Conservation (phyloP, 2,113 vertebrate species). For the Phylloscopus trochilus region DNA sequence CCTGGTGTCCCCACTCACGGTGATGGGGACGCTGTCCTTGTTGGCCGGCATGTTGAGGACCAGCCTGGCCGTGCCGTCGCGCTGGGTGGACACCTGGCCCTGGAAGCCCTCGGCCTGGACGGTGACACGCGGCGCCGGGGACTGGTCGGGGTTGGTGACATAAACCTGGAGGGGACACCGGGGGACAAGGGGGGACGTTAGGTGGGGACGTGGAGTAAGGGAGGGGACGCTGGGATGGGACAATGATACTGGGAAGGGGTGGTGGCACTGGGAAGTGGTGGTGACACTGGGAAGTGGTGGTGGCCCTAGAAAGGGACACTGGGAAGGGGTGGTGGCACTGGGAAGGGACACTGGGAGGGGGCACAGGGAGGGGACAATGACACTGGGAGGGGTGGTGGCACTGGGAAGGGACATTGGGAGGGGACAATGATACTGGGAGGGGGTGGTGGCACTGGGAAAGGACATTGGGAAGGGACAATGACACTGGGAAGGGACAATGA, state of each 20-base stretch:
- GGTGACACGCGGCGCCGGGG: constrained; percentile 60
- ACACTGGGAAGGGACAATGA: no score
- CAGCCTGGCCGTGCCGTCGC: constrained; percentile 59
- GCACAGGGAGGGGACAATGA: no score
- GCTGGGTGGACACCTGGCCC: background rate
- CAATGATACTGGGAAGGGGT: background rate
- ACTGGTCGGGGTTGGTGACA: constrained; percentile 80
- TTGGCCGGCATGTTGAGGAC: constrained; percentile 74
- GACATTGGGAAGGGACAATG: no score
- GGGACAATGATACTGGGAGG: no score
- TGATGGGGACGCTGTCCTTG: background rate
- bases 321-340: background rate
- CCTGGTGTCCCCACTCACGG: constrained; percentile 48
- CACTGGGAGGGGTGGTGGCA: no score
- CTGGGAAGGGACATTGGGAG: no score
- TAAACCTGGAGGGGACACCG: constrained; percentile 48
- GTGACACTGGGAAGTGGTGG: background rate
- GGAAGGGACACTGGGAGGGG: background rate
- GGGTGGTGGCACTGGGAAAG: no score
- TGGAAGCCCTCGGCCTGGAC: constrained; percentile 58
- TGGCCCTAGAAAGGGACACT: background rate
- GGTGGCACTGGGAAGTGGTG: background rate
- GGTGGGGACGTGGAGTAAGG: background rate
- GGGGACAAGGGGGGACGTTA: background rate
- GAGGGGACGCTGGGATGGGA: background rate